phyloP scores from a whole-genome alignment of 2,113 vertebrate species.

The Urocynchramus pylzowi region DNA sequence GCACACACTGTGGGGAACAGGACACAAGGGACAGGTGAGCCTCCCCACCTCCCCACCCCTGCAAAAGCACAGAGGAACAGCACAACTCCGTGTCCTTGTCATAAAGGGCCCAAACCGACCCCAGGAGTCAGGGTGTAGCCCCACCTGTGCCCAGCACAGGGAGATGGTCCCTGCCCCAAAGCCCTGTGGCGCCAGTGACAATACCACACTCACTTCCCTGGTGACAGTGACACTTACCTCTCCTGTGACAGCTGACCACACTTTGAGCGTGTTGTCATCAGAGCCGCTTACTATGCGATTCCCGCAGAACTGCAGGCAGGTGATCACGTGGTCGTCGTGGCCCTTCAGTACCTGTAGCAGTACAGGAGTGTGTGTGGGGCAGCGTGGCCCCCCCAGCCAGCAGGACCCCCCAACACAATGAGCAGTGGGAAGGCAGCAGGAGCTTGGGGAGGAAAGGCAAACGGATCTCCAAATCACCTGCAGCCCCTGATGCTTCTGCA shows the following conservation, averaged over 20 bases:
- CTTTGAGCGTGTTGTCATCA: slow-evolving; percentile 66
- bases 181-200: accelerated
- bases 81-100: neutral
- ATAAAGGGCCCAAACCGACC: neutral
- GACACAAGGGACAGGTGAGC: neutral
- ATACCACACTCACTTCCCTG: neutral
- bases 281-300: slow-evolving; percentile 66
- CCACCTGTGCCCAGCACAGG: neutral
- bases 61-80: neutral
- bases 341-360: slow-evolving; percentile 62
- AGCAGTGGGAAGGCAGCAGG: neutral
- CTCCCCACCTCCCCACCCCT: neutral
- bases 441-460: neutral
- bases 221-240: slow-evolving; percentile 37
- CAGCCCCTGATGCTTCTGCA: neutral
- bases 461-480: neutral
- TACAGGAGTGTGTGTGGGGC: accelerated
- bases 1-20: slow-evolving; percentile 44
- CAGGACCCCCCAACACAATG: neutral
- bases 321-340: slow-evolving; percentile 65
- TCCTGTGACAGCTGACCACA: slow-evolving; percentile 63
- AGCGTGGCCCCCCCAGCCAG: neutral
- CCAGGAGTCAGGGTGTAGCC: neutral
- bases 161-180: no score
- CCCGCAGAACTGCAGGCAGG: slow-evolving; percentile 68